Conservation (phyloP, 1,140 invertebrate genomes). For the Cherax destructor region DNA sequence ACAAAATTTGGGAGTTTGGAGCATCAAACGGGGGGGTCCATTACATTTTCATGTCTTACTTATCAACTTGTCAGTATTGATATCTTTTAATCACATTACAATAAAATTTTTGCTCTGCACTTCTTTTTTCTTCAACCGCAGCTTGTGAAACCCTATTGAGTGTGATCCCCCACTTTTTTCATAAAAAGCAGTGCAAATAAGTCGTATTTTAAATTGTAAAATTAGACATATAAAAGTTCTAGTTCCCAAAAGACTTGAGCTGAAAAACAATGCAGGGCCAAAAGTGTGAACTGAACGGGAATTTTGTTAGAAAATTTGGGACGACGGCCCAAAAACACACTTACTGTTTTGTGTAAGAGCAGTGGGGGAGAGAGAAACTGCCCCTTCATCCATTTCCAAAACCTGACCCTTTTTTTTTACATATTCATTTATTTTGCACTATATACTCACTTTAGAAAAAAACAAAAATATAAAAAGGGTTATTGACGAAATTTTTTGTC, state of each 20-base stretch:
- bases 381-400: not conserved
- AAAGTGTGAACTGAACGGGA: not conserved
- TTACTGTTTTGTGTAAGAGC: not conserved
- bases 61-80: too few relatives aligned
- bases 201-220: too few relatives aligned
- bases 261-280: not conserved
- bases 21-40: too few relatives aligned
- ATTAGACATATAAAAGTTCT: not conserved
- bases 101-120: too few relatives aligned
- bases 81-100: too few relatives aligned
- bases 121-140: too few relatives aligned
- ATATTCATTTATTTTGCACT: not conserved
- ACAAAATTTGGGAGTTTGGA: too few relatives aligned
- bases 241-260: not conserved
- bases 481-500: not conserved
- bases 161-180: not conserved
- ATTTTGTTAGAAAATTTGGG: not conserved
- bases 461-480: not conserved
- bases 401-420: not conserved
- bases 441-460: not conserved
- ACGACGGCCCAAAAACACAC: not conserved
- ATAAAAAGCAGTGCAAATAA: not conserved
- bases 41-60: too few relatives aligned
- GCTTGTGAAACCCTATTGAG: too few relatives aligned
- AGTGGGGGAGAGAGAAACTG: not conserved